These are phyloP conservation scores for Athalia cordata DNA, from an alignment of 2,888 invertebrate species.

Conservation along the genomic window DNA sequence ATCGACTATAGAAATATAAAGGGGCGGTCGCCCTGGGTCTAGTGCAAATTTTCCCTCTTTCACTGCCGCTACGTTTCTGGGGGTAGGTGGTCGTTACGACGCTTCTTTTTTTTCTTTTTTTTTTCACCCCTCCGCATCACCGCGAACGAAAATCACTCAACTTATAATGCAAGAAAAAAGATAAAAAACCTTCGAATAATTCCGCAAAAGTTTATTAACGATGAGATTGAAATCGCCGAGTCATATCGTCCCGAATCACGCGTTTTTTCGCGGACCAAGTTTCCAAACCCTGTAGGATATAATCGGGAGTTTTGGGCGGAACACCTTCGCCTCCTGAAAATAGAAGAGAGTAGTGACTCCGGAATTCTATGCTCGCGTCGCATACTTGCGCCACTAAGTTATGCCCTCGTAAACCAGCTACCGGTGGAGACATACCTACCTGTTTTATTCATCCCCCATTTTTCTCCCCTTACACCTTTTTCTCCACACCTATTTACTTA, in stretches of 20 bases:
- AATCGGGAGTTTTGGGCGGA: no score
- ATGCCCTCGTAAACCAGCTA: slow-evolving; percentile 64
- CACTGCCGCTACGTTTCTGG: slow-evolving; percentile 16
- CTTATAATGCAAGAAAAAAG: no score
- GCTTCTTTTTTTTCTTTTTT: no score
- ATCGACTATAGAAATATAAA: slow-evolving; percentile 2
- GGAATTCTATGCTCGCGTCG: slow-evolving; percentile 59
- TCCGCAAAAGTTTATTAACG: slow-evolving; percentile 36
- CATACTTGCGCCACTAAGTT: slow-evolving; percentile 65
- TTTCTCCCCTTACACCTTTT: slow-evolving; percentile 9
- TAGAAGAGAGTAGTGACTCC: slow-evolving; percentile 41
- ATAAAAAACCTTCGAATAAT: neutral
- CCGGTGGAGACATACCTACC: slow-evolving; percentile 59
- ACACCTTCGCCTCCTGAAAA: no score
- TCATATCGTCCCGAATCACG: neutral
- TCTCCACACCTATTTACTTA: slow-evolving; percentile 45
- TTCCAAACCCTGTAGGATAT: no score
- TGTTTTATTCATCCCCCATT: slow-evolving; percentile 39
- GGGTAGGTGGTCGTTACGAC: neutral
- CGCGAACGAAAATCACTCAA: no score
- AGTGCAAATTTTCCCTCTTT: neutral
- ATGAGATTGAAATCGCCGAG: neutral
- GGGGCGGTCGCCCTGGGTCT: neutral
- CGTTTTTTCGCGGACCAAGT: neutral
- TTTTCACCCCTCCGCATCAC: no score